phyloP scores from a whole-genome alignment of 2,888 invertebrate genomes.

The Lepidochrysops patricia region DNA sequence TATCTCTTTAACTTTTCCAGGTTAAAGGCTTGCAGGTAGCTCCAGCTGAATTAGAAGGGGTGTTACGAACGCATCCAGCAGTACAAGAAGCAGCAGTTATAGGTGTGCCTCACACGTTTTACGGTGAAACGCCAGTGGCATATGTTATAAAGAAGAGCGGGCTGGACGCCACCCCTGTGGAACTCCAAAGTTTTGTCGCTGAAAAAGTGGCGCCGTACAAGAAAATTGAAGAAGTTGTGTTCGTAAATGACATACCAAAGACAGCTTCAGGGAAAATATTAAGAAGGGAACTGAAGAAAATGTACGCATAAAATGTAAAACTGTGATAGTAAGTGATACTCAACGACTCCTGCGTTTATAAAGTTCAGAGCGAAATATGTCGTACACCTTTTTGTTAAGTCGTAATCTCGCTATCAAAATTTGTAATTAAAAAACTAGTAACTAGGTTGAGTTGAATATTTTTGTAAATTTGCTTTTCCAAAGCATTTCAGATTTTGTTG shows the following conservation, averaged over 20 bases:
- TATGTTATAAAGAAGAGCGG: slow-evolving; percentile 78
- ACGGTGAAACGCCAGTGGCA: slow-evolving; percentile 87
- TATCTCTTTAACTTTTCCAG: too few relatives aligned
- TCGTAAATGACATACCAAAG: slow-evolving; percentile 83
- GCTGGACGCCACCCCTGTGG: slow-evolving; percentile 54
- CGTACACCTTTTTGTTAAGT: too few relatives aligned
- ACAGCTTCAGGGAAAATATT: slow-evolving; percentile 86
- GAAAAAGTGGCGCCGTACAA: slow-evolving; percentile 86
- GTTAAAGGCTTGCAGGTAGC: slow-evolving; percentile 87
- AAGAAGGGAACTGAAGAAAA: slow-evolving; percentile 76
- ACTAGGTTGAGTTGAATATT: too few relatives aligned
- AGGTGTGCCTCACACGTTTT: slow-evolving; percentile 80
- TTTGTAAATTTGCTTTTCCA: too few relatives aligned
- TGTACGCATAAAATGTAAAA: slow-evolving; percentile 37
- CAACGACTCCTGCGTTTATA: too few relatives aligned
- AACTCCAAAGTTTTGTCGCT: slow-evolving; percentile 73
- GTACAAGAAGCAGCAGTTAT: slow-evolving; percentile 90
- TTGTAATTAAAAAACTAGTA: too few relatives aligned
- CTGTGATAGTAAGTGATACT: slow-evolving; percentile 11
- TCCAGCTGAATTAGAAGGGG: slow-evolving; percentile 89
- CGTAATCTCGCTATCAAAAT: too few relatives aligned
- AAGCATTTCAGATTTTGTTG: too few relatives aligned
- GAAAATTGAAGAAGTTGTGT: slow-evolving; percentile 78
- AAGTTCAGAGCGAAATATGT: too few relatives aligned
- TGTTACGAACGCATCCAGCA: slow-evolving; percentile 82